Evolutionary conservation across 2,797 vertebrate species (phyloP).

Genomic region (Leptatherina wallacei): DNA sequence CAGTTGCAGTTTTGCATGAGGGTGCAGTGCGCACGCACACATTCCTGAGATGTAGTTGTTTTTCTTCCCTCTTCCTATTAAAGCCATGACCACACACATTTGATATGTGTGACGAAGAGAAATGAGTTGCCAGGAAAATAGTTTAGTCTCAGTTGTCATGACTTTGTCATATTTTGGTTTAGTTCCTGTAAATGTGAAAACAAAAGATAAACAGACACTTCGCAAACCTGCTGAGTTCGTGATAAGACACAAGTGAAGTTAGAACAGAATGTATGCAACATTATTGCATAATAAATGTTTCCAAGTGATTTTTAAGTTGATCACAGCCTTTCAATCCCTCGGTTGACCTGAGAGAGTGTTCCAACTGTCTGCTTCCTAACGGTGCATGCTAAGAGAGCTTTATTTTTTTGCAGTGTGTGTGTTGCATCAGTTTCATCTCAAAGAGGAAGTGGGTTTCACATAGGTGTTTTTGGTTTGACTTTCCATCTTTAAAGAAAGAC

Average conservation of each 20-base stretch:
- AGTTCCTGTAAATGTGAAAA: conserved; percentile 18
- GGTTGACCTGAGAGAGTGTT: background rate
- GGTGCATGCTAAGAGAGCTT: conserved; percentile 14
- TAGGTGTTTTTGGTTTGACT: conserved; percentile 13
- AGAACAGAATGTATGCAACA: background rate
- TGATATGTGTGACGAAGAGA: background rate
- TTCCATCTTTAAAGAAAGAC: conserved; percentile 12
- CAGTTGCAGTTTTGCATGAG: conserved; percentile 44
- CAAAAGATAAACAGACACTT: conserved; percentile 9
- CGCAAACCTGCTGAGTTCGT: conserved; percentile 52
- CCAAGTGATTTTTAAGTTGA: background rate
- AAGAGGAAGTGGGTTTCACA: conserved; percentile 38
- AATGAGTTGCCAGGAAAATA: background rate
- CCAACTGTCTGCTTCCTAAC: conserved; percentile 1
- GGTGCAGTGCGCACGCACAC: background rate
- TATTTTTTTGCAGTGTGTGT: conserved; percentile 24
- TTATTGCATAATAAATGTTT: background rate
- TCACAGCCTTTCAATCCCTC: background rate
- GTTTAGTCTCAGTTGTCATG: background rate
- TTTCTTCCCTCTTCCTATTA: background rate
- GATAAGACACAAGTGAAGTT: conserved; percentile 9
- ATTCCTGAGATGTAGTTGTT: background rate
- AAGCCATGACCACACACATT: background rate
- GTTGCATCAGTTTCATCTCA: conserved; percentile 20
- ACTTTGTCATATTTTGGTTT: conserved; percentile 12